These are phyloP conservation scores for Heliangelus exortis DNA, from an alignment of 2,797 vertebrate species.

Conservation along the genomic window DNA sequence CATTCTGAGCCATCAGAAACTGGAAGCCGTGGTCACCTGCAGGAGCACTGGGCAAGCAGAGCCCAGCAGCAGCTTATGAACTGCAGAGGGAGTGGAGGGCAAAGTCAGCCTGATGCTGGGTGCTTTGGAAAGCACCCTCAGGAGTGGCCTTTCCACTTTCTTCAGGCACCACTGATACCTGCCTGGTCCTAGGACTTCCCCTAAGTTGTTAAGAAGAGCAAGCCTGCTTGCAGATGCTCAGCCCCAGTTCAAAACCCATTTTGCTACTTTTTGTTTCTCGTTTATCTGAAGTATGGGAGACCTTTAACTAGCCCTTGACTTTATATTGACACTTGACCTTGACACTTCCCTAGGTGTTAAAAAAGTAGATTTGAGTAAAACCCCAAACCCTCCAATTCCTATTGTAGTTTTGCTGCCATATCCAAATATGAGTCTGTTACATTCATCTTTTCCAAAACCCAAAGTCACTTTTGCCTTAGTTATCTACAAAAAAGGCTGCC, in stretches of 20 bases:
- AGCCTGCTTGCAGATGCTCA: neutral
- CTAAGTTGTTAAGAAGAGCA: neutral
- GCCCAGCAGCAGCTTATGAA: neutral
- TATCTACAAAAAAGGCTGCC: neutral
- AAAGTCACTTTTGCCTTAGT: neutral
- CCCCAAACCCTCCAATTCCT: neutral
- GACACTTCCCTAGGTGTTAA: neutral
- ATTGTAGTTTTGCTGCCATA: neutral
- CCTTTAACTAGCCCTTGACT: neutral
- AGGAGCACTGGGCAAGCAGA: neutral
- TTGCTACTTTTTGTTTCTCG: neutral
- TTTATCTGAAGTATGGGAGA: neutral
- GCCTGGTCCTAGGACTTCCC: fast-evolving
- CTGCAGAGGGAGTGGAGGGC: too few species aligned
- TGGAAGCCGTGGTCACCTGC: neutral
- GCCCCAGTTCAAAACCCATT: neutral
- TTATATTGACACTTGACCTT: too few species aligned
- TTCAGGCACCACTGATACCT: neutral
- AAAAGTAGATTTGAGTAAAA: neutral
- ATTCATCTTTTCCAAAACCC: neutral
- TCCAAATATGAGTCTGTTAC: neutral
- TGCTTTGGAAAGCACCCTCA: neutral
- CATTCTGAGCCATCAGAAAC: neutral
- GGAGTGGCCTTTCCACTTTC: neutral
- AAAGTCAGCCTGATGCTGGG: neutral